phyloP scores from a whole-genome alignment of 2,113 vertebrate species.

The Litocranius walleri region DNA sequence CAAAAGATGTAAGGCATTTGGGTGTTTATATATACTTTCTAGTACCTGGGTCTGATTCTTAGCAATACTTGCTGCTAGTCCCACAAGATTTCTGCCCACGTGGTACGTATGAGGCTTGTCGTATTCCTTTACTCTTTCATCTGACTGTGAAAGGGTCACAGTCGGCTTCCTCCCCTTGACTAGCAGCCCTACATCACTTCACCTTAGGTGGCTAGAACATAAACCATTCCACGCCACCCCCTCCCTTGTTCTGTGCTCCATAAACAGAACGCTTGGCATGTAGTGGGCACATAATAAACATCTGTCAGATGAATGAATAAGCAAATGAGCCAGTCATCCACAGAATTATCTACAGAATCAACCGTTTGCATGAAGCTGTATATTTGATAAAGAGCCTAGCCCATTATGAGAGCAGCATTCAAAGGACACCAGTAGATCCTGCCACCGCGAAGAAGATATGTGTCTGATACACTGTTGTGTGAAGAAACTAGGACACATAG shows the following conservation, averaged over 20 bases:
- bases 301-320: neutral
- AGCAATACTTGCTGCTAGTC: neutral
- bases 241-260: neutral
- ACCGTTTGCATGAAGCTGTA: neutral
- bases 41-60: neutral
- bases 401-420: neutral
- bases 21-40: neutral
- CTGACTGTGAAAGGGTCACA: neutral
- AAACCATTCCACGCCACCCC: neutral
- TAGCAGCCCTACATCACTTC: neutral
- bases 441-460: neutral
- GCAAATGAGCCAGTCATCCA: neutral
- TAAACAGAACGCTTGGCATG: neutral
- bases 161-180: neutral
- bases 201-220: neutral
- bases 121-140: neutral
- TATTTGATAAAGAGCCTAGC: neutral
- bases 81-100: neutral
- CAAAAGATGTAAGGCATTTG: neutral
- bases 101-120: neutral
- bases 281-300: neutral
- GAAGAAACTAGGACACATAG: neutral
- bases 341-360: neutral
- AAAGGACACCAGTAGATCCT: neutral
- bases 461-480: neutral